Evolutionary conservation across 1,140 invertebrate species (phyloP), one percentile per base, ranked within the genome.

Genomic region (Gonatopus flavifemur): DNA sequence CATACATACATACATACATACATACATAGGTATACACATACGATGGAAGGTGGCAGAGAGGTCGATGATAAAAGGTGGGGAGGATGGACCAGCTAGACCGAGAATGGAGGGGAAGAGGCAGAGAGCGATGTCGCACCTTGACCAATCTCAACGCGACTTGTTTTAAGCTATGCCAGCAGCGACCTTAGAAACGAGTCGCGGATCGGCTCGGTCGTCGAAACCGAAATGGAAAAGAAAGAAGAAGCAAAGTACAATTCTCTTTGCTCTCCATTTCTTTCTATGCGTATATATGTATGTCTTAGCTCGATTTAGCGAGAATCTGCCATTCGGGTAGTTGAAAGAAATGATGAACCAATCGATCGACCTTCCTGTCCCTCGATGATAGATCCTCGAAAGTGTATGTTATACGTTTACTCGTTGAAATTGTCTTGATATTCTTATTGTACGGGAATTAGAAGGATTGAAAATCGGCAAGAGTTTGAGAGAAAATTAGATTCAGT

Each of bases 141-240:
- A 76, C 73, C 73, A 76, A 76, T 74, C 73, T 73, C 72, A 76
- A 76, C 68, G 69, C 64, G 59, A 73, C 72, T 74, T 70, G 73
- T 76, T 76, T 76, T 76, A 76, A 76, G 72, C 72, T 76, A 72
- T 69, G 59, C 63, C 68, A 56, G 54, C 58, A 59, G 54, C 64
- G 69, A 68, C 70, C 66, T 70, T 64, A 69, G 67, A 68, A 70
- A 57, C 61, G 21, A 54, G 22, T 54, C 15, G 58, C 62, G 45
- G 59, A 64, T 68, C 64, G 44, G n/a, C n/a, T n/a, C n/a, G n/a
- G n/a, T n/a, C 38, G 45, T 53, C 44, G 42, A 62, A 69, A 66
- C 55, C 42, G 43, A 68, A 66, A 64, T 64, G 44, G 48, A 43
- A 46, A 65, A 50, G n/a, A 24, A 65, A 50, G n/a, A 24, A 16